A percentile compares a stretch with the other conserved stretches of the same genome.
These are phyloP conservation scores for Arge pagana DNA, from an alignment of 2,888 invertebrate genomes.

Conservation along the genomic window DNA sequence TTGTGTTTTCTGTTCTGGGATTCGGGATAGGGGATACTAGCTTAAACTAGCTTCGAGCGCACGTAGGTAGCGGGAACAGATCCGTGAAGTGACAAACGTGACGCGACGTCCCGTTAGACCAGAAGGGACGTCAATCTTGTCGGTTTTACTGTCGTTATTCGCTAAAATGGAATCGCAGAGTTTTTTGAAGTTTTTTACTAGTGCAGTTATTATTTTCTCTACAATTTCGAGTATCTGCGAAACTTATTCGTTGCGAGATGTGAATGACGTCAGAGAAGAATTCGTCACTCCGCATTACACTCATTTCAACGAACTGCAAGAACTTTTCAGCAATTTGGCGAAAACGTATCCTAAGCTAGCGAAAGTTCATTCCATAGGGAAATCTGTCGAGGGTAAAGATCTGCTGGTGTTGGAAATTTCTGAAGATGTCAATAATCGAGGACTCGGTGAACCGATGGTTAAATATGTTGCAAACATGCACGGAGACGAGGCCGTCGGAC, in stretches of 20 bases:
- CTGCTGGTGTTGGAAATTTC: slow-evolving; percentile 83
- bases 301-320: slow-evolving; percentile 72
- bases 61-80: too few species aligned
- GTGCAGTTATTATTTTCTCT: background rate
- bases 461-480: slow-evolving; percentile 97
- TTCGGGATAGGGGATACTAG: too few species aligned
- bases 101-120: background rate
- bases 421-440: slow-evolving; percentile 67
- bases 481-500: slow-evolving; percentile 89
- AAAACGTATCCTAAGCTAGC: slow-evolving; percentile 71
- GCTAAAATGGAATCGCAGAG: slow-evolving; percentile 18
- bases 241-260: slow-evolving; percentile 11
- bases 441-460: slow-evolving; percentile 80
- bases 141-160: background rate
- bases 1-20: too few species aligned
- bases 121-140: background rate
- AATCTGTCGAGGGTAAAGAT: slow-evolving; percentile 79
- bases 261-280: slow-evolving; percentile 35
- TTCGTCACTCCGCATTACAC: slow-evolving; percentile 62
- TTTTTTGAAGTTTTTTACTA: background rate
- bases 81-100: background rate
- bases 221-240: background rate
- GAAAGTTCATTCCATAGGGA: slow-evolving; percentile 77
- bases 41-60: too few species aligned
- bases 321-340: slow-evolving; percentile 67